Conservation (phyloP, 2,797 vertebrate species). For the Mormyrus hasselquistii region DNA sequence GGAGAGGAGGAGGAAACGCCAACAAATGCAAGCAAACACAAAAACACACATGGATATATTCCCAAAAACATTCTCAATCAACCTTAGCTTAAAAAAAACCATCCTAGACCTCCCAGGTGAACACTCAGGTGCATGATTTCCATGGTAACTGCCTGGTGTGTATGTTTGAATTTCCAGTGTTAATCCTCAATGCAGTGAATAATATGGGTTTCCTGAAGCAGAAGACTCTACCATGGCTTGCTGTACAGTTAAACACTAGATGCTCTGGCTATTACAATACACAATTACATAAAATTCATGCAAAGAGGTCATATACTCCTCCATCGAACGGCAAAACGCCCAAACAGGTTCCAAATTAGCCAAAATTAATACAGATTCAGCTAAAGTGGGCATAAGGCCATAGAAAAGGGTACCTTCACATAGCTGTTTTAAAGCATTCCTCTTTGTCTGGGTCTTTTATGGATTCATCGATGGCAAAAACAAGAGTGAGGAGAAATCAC, state of each 20-base stretch:
- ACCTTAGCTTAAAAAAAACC: not conserved
- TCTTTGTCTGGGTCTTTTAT: not conserved
- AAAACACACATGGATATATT: not conserved
- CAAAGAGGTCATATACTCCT: not conserved
- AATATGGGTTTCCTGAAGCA: not conserved
- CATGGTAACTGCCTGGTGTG: conserved; percentile 1
- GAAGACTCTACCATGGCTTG: not conserved
- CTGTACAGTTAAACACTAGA: not conserved
- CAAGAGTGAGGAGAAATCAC: conserved; percentile 19
- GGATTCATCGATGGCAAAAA: not conserved
- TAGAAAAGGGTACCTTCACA: not conserved
- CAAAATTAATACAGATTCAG: not conserved
- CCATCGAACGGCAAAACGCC: not conserved
- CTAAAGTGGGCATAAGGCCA: not conserved
- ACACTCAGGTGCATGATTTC: conserved; percentile 5
- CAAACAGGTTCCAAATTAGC: not conserved
- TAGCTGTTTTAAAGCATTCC: not conserved
- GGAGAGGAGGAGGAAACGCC: not conserved
- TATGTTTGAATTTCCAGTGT: conserved; percentile 9
- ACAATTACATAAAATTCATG: not conserved
- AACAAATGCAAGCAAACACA: not conserved
- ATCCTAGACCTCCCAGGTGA: not conserved
- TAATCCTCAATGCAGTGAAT: not conserved
- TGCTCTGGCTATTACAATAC: not conserved
- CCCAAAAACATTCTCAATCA: not conserved